Evolutionary conservation across 2,113 vertebrate species (phyloP), one percentile per base, ranked within the genome.

Genomic region (Dromaius novaehollandiae): DNA sequence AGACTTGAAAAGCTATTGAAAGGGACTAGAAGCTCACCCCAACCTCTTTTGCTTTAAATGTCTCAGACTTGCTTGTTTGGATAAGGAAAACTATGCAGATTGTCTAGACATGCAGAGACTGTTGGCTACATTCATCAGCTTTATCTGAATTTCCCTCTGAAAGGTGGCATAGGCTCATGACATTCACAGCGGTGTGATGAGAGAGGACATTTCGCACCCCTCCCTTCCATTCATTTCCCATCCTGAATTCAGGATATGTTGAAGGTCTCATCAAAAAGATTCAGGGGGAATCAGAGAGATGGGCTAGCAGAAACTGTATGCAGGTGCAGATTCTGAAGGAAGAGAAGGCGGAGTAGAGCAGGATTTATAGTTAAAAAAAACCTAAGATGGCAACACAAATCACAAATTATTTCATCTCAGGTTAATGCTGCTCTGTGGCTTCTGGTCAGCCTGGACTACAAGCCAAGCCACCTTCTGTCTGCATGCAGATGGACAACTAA

Each of bases 1-100:
- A 93, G 75, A 96, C 34, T 78, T 95, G 94, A 95, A 93, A 69
- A 96, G 55, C 38, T 86, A 91, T 64, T 91, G 95, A 89, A 95
- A 95, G 64, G 76, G 30, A 63, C 14, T 14, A 34, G 76, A 78
- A 82, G 30, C 75, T 94, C 71, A 78, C 32, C 82, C 16, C 42
- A 86, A 69, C n/a, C 24, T 46, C 19, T 85, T 70, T 82, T 83
- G 26, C 63, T 80, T 89, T 36, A 28, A 68, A 34, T 81, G 30
- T 36, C 82, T 95, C 78, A 81, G 84, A 85, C 79, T 88, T 48
- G 5, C n/a, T 42, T 94, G 40, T 90, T 94, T 95, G 79, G 55
- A 78, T 86, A 88, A 89, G 51, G 42, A 81, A 89, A 96, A 83
- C 89, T 95, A 86, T 88, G 79, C 56, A 81, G 73, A 56, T 78